phyloP scores from a whole-genome alignment of 2,113 vertebrate species.

The Oreocharis arfaki region DNA sequence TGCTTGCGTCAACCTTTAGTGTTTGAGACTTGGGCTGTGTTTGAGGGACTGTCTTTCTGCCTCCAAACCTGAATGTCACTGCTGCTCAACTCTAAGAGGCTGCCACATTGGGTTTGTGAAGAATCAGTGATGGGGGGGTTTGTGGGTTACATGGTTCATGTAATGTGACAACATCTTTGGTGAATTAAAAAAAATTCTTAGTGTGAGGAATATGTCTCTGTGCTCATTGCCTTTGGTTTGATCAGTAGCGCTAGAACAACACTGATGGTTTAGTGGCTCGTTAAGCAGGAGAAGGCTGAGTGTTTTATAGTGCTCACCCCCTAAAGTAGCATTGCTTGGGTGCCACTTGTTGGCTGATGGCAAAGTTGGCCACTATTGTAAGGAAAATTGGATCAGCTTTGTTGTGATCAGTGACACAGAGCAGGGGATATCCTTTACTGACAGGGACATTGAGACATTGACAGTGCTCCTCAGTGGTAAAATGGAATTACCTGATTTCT shows the following conservation, averaged over 20 bases:
- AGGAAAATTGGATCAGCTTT: background rate
- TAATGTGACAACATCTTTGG: background rate
- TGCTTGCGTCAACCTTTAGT: background rate
- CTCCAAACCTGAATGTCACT: background rate
- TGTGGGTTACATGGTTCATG: background rate
- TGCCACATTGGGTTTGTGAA: background rate
- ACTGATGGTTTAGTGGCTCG: background rate
- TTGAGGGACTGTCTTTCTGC: background rate
- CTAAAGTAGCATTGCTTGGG: background rate
- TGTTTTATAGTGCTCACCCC: background rate
- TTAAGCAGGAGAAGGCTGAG: background rate
- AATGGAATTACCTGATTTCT: background rate
- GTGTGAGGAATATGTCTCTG: background rate
- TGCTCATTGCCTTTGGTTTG: background rate
- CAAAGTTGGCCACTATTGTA: background rate
- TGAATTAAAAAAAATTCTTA: background rate
- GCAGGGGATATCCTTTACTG: background rate
- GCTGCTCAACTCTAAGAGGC: background rate
- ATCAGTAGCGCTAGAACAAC: background rate
- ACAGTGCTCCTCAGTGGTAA: background rate
- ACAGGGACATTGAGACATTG: rapidly evolving
- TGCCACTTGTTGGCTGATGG: background rate
- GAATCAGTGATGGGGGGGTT: background rate
- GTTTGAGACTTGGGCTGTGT: background rate
- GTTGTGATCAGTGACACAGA: background rate